phyloP scores from a whole-genome alignment of 2,797 vertebrate species.

The Gymnocypris eckloni region DNA sequence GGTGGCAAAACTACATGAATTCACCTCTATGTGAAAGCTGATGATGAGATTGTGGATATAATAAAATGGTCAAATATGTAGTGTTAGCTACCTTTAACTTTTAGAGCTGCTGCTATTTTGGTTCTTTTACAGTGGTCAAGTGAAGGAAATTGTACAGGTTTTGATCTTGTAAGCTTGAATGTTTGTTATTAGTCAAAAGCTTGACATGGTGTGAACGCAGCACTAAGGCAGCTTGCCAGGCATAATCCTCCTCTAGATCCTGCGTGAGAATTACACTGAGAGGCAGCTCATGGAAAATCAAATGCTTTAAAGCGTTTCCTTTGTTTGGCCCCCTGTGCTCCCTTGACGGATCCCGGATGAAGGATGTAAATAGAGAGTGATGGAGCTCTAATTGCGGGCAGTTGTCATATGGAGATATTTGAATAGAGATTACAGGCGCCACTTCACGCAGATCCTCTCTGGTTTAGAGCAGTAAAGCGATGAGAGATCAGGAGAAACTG shows the following conservation, averaged over 20 bases:
- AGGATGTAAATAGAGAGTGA: constrained; percentile 78
- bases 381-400: constrained; percentile 83
- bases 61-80: neutral
- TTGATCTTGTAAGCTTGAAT: neutral
- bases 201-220: neutral
- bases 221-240: neutral
- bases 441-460: constrained; percentile 84
- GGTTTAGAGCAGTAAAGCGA: constrained; percentile 68
- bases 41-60: neutral
- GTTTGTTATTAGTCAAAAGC: neutral
- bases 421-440: constrained; percentile 80
- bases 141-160: neutral
- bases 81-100: neutral
- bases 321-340: constrained; percentile 86
- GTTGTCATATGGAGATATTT: constrained; percentile 88
- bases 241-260: constrained; percentile 85
- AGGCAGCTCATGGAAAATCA: constrained; percentile 71
- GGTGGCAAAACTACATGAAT: neutral
- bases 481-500: constrained; percentile 66
- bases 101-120: neutral
- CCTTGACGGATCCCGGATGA: constrained; percentile 68
- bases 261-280: constrained; percentile 85
- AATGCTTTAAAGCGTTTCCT: constrained; percentile 81
- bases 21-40: neutral
- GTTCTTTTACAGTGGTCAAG: neutral